A percentile compares a stretch with the other conserved stretches of the same genome.
These are phyloP conservation scores for Diploscapter pachys DNA, from an alignment of 1,140 invertebrate species.

Conservation along the genomic window DNA sequence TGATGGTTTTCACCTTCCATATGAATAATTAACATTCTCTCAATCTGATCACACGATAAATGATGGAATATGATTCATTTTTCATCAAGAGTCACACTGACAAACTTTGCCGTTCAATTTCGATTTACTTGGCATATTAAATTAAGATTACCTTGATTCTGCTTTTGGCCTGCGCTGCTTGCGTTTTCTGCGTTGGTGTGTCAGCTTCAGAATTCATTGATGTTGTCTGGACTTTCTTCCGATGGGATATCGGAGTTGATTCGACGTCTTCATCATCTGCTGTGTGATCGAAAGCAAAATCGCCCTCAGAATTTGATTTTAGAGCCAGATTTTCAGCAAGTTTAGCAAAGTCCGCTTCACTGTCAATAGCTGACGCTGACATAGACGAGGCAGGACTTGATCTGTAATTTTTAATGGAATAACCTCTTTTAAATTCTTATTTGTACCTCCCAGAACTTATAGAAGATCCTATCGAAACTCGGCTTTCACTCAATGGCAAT, in stretches of 20 bases:
- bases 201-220: constrained; percentile 9
- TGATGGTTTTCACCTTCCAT: too few relatives aligned
- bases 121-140: constrained; percentile 6
- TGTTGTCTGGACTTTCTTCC: constrained; percentile 22
- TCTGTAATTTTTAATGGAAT: constrained; percentile 26
- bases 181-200: constrained; percentile 1
- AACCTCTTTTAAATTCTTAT: constrained; percentile 2
- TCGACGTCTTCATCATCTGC: constrained; percentile 28
- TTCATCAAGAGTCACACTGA: constrained; percentile 60
- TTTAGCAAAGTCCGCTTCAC: constrained; percentile 57
- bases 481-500: constrained; percentile 50
- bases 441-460: constrained; percentile 50
- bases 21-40: too few relatives aligned
- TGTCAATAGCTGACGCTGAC: constrained; percentile 53
- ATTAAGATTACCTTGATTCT: constrained; percentile 8
- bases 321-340: constrained; percentile 56
- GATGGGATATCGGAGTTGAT: constrained; percentile 43
- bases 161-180: background rate
- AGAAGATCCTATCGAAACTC: constrained; percentile 51
- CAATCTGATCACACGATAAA: background rate
- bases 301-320: constrained; percentile 52
- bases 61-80: background rate
- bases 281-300: constrained; percentile 52
- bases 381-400: constrained; percentile 40
- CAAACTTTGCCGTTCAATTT: constrained; percentile 66